Percentiles rank a stretch among this genome's conserved stretches.
Evolutionary conservation across 1,140 invertebrate genomes (phyloP).

Genomic region (Ceratosolen fusciceps): DNA sequence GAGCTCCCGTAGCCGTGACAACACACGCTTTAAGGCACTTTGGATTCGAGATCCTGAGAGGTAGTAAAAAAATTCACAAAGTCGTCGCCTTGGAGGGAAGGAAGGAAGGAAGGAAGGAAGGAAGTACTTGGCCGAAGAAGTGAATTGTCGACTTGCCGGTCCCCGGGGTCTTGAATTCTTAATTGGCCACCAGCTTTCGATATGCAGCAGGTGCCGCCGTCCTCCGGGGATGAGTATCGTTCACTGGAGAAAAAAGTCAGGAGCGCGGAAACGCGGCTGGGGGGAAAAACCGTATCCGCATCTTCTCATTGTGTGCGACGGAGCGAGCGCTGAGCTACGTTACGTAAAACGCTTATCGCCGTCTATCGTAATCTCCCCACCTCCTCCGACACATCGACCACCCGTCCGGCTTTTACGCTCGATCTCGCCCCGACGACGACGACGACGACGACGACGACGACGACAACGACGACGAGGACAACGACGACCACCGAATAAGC

Average conservation of each 20-base stretch:
- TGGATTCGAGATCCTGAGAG: too few relatives aligned
- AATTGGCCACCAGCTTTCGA: too few relatives aligned
- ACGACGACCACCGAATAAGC: background rate
- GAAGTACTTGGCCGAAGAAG: too few relatives aligned
- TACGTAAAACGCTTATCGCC: slow-evolving; percentile 52
- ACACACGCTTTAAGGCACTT: too few relatives aligned
- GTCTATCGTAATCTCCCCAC: background rate
- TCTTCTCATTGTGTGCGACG: slow-evolving; percentile 54
- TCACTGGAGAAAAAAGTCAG: background rate
- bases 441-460: too few relatives aligned
- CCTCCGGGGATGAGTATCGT: background rate
- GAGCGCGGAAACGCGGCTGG: background rate
- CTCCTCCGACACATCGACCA: too few relatives aligned
- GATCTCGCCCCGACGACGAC: background rate
- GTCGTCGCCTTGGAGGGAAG: too few relatives aligned
- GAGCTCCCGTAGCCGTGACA: too few relatives aligned
- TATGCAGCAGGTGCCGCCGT: background rate
- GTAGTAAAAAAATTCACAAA: too few relatives aligned
- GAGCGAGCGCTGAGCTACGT: slow-evolving; percentile 47
- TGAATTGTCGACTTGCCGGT: too few relatives aligned
- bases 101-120: too few relatives aligned
- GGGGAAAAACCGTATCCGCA: slow-evolving; percentile 47
- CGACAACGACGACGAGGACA: background rate
- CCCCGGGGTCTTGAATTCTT: too few relatives aligned
- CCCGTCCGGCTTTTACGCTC: background rate